Evolutionary conservation across 2,113 vertebrate genomes (phyloP), one percentile per base, ranked within the genome.

Genomic region (Ornithorhynchus anatinus): DNA sequence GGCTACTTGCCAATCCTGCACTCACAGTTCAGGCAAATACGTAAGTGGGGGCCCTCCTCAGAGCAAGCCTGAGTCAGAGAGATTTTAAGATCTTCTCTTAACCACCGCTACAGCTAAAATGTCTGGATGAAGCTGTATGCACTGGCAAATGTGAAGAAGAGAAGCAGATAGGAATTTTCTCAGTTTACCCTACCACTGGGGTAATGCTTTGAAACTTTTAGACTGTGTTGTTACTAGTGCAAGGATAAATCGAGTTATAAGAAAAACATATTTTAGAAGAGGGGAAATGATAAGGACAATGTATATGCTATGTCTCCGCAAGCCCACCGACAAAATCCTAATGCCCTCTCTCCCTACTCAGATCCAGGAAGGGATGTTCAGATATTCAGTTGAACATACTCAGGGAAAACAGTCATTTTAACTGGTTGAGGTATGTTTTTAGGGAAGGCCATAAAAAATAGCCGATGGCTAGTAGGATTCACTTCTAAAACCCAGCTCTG

Each of bases 401-500:
- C 13, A 40, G 20, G 59, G 51, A 72, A 75, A 80, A 67, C 33
- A 63, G 63, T 48, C 60, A 22, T 22, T 75, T 67, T 42, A 51
- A 20, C 39, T 77, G 63, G 44, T 52, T 48, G 22, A 63, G 37
- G 27, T 15, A 17, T n/a, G 43, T 58, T 65, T 59, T 48, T 44
- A 74, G 43, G 48, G 27, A 37, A 35, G 43, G 33, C 56, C 71
- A 73, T 33, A 70, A 45, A 60, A 36, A 54, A 15, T 31, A 52
- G 44, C 39, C 69, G 60, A 40, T 74, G 60, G 61, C 53, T 75
- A 59, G n/a, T n/a, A n/a, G n/a, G n/a, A n/a, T n/a, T n/a, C n/a
- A n/a, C n/a, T n/a, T n/a, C n/a, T n/a, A n/a, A n/a, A n/a, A n/a
- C n/a, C n/a, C n/a, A n/a, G n/a, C n/a, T n/a, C n/a, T n/a, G n/a